Base-by-base conservation (phyloP, 2,888 invertebrate genomes). In the Callimorpha dominula region DNA sequence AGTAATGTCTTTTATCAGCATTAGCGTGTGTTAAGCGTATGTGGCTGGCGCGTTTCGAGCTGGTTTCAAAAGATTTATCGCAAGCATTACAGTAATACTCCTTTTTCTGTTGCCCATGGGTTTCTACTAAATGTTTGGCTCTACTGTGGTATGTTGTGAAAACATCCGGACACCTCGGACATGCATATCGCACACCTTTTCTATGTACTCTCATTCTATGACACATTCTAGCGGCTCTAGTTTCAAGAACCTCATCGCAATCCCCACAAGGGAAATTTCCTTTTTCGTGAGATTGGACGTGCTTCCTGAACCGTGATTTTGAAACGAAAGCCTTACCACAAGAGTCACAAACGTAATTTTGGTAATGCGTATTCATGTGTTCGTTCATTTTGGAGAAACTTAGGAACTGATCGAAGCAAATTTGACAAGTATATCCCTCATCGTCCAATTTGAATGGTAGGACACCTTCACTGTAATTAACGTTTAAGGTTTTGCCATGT, bases 301-400 rank as follows among this genome's bases (percentile, higher is more conserved):
- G 95, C 64, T 90, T 91, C 15, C 95, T 86, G 75, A 94, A 94
- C 31, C 95, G 82, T 0, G 95, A 90, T 77, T 90, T 94, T 0
- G 95, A 94, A 3, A 91, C 87, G 72, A 95, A 95, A 0, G 91
- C 91, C 75, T 95, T 95, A 0, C 95, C 95, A 64, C 95, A 95
- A 3, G 89, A 84, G 70, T 95, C 94, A 64, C 95, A 95, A 67
- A 95, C 82, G 64, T 95, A 92, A 76, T 95, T 95, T 70, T 92
- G 91, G 77, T 91, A 95, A 79, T 95, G 95, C 0, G 85, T 88
- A 66, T 95, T 95, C 90, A 95, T 95, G 64, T 95, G 95, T 65
- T 92, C 92, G 70, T 95, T 95, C 43, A 94, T 86, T 86, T 92
- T 93, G 0, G 91, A 76, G 67, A 95, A 95, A 20, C 86, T 92